phyloP scores from a whole-genome alignment of 2,888 invertebrate species.

The Drosophila stalkeri region DNA sequence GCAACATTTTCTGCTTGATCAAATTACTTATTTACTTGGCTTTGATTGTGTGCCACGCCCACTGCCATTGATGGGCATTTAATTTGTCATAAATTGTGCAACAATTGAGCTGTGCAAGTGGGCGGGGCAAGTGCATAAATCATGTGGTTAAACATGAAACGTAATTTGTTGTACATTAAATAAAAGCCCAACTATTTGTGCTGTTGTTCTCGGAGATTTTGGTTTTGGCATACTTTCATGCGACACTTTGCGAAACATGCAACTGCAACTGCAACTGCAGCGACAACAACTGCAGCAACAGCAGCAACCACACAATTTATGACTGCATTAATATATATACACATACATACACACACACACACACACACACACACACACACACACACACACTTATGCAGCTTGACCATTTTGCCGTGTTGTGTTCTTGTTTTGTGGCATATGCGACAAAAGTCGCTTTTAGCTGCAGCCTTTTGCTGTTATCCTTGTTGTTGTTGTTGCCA shows the following conservation, averaged over 20 bases:
- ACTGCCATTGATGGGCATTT: conserved; percentile 50
- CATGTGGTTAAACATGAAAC: conserved; percentile 75
- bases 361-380: conserved; percentile 14
- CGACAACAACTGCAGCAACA: conserved; percentile 54
- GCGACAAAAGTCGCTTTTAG: conserved; percentile 51
- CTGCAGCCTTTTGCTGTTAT: conserved; percentile 28
- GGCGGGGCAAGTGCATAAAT: conserved; percentile 68
- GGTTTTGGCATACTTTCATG: conserved; percentile 56
- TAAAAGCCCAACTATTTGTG: conserved; percentile 65
- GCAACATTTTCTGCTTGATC: conserved; percentile 1
- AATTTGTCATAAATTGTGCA: conserved; percentile 71
- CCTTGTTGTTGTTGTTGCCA: conserved; percentile 22
- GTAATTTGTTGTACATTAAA: conserved; percentile 78
- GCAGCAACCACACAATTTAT: conserved; percentile 76
- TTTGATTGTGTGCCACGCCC: conserved; percentile 16
- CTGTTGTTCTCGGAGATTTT: conserved; percentile 48
- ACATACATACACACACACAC: conserved; percentile 29
- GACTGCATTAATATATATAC: conserved; percentile 67
- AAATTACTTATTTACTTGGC: not conserved
- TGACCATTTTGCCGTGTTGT: conserved; percentile 45
- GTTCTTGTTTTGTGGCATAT: conserved; percentile 72
- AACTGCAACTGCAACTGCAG: conserved; percentile 35
- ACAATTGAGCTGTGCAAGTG: conserved; percentile 47
- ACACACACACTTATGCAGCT: conserved; percentile 12
- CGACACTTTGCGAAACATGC: conserved; percentile 61